Evolutionary conservation across 1,140 invertebrate species (phyloP).

Genomic region (Bathynomus jamesi): DNA sequence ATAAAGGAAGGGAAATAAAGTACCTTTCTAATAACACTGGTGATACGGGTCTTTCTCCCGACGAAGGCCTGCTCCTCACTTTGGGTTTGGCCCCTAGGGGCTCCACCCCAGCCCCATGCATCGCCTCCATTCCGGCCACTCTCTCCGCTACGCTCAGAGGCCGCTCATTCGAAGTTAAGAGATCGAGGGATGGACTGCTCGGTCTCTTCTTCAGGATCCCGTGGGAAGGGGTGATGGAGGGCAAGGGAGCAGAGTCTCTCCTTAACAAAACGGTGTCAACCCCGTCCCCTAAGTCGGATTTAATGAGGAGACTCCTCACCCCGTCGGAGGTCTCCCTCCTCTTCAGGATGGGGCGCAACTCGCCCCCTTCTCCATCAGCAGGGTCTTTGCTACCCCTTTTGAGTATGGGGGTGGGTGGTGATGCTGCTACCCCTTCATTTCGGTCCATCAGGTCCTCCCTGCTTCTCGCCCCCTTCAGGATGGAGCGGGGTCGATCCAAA

Average conservation of each 20-base stretch:
- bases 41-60: background rate
- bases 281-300: too few relatives aligned
- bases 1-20: background rate
- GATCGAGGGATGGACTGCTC: background rate
- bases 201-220: background rate
- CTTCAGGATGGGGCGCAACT: slow-evolving; percentile 37
- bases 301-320: slow-evolving; percentile 1
- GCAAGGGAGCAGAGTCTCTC: background rate
- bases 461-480: slow-evolving; percentile 62
- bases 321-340: slow-evolving; percentile 33
- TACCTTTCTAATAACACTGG: background rate
- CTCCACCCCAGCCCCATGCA: background rate
- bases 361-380: slow-evolving; percentile 31
- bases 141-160: slow-evolving; percentile 31
- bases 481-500: slow-evolving; percentile 59
- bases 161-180: slow-evolving; percentile 20
- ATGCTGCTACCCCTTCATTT: slow-evolving; percentile 25
- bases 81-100: slow-evolving; percentile 7
- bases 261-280: background rate
- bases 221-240: background rate
- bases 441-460: slow-evolving; percentile 42
- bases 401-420: slow-evolving; percentile 30
- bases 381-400: slow-evolving; percentile 27
- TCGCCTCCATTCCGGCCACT: slow-evolving; percentile 31
- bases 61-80: background rate